phyloP scores from a whole-genome alignment of 2,113 vertebrate genomes.

The Capreolus pygargus region DNA sequence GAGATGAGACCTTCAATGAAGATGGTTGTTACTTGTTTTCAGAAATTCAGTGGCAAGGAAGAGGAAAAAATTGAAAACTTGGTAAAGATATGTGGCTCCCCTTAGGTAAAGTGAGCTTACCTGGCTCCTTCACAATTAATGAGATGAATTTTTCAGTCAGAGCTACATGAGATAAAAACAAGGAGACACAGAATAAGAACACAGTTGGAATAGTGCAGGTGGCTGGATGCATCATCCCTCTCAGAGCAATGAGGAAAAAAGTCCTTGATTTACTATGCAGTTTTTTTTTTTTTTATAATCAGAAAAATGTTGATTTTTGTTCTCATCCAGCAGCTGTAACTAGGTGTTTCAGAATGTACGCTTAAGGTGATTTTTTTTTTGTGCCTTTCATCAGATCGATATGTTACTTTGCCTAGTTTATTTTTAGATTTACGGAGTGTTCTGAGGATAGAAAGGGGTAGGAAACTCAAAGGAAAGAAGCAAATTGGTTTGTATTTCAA shows the following conservation, averaged over 20 bases:
- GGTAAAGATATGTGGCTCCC: background rate
- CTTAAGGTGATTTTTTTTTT: background rate
- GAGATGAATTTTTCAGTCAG: background rate
- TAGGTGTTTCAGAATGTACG: background rate
- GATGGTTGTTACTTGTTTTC: slow-evolving; percentile 39
- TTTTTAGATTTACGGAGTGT: slow-evolving; percentile 56
- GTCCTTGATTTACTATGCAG: background rate
- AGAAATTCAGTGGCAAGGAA: background rate
- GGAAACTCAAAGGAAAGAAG: slow-evolving; percentile 24
- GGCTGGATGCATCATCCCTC: background rate
- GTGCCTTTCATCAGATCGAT: slow-evolving; percentile 33
- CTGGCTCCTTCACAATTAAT: background rate
- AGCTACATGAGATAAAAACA: background rate
- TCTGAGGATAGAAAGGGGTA: slow-evolving; percentile 23
- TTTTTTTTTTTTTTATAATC: background rate
- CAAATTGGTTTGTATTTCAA: slow-evolving; percentile 37
- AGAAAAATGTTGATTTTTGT: slow-evolving; percentile 19
- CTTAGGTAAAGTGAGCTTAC: background rate
- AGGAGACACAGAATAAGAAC: background rate
- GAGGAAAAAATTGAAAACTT: background rate
- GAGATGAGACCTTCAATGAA: slow-evolving; percentile 18
- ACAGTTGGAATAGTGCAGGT: background rate
- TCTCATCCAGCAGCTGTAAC: background rate
- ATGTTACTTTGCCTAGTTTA: slow-evolving; percentile 23
- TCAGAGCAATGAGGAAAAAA: background rate